Percentiles rank a stretch among this genome's conserved stretches.
Evolutionary conservation across 2,797 vertebrate species (phyloP).

Genomic region (Syndactyla subalaris): DNA sequence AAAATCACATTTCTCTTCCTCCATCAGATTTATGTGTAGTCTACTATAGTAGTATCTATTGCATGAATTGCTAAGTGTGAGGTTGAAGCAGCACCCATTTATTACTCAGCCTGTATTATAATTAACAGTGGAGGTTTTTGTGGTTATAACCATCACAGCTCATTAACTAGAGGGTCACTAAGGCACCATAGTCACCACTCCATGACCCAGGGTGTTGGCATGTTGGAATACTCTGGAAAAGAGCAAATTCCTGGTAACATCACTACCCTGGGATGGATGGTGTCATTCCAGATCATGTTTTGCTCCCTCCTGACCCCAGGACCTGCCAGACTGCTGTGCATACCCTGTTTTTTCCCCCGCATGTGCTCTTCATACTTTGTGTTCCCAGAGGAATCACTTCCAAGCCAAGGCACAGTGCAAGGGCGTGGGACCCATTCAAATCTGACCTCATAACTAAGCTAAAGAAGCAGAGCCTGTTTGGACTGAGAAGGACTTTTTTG

Average conservation of each 20-base stretch:
- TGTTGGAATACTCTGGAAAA: background rate
- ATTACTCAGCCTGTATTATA: background rate
- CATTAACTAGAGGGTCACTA: background rate
- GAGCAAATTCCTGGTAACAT: background rate
- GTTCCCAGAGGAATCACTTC: background rate
- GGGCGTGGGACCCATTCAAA: background rate
- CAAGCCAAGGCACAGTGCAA: background rate
- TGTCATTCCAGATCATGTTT: background rate
- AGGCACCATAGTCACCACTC: background rate
- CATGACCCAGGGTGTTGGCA: background rate
- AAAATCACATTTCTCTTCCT: background rate
- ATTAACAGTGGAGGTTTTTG: background rate
- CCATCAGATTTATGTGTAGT: background rate
- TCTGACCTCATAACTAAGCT: background rate
- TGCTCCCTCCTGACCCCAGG: background rate
- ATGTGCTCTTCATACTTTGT: background rate
- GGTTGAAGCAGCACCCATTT: background rate
- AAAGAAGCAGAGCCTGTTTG: background rate
- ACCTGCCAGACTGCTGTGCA: background rate
- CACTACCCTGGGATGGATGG: background rate
- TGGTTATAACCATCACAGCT: background rate
- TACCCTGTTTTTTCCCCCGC: background rate
- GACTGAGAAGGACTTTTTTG: background rate
- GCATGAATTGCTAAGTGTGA: background rate
- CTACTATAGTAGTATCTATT: background rate